A percentile compares a stretch with the other conserved stretches of the same genome.
These are phyloP conservation scores for Lathronympha strigana DNA, from an alignment of 2,888 invertebrate species.

Conservation along the genomic window DNA sequence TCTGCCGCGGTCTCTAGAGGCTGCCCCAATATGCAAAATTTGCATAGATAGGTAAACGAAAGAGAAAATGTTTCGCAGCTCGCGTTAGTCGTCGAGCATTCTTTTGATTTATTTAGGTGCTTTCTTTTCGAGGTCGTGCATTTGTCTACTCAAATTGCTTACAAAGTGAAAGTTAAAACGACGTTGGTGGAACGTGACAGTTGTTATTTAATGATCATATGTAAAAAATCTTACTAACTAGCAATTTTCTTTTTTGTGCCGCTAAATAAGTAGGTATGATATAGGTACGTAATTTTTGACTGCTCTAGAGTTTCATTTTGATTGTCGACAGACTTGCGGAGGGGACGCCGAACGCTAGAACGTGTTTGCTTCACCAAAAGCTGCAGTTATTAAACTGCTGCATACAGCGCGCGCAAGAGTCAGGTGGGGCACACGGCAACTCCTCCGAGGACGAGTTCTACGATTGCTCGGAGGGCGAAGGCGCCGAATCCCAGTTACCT, in stretches of 20 bases:
- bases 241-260: conserved; percentile 32
- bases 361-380: conserved; percentile 97
- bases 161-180: conserved; percentile 71
- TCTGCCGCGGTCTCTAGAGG: conserved; percentile 35
- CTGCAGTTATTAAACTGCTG: conserved; percentile 94
- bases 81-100: conserved; percentile 54
- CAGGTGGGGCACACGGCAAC: conserved; percentile 67
- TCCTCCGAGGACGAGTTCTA: conserved; percentile 90
- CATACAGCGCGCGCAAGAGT: conserved; percentile 85
- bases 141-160: conserved; percentile 65
- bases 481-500: conserved; percentile 74
- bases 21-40: conserved; percentile 49
- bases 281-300: neutral
- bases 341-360: conserved; percentile 93
- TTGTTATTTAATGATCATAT: conserved; percentile 51
- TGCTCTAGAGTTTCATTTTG: conserved; percentile 9
- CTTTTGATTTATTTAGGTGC: conserved; percentile 67
- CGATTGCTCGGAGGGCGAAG: conserved; percentile 87
- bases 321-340: conserved; percentile 87
- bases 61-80: conserved; percentile 67
- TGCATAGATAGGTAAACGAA: conserved; percentile 60
- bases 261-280: neutral
- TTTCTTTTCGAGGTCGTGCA: conserved; percentile 70
- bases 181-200: conserved; percentile 61
- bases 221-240: conserved; percentile 49